Base-by-base conservation (phyloP, 2,113 vertebrate genomes). In the Brevimyrus niger region DNA sequence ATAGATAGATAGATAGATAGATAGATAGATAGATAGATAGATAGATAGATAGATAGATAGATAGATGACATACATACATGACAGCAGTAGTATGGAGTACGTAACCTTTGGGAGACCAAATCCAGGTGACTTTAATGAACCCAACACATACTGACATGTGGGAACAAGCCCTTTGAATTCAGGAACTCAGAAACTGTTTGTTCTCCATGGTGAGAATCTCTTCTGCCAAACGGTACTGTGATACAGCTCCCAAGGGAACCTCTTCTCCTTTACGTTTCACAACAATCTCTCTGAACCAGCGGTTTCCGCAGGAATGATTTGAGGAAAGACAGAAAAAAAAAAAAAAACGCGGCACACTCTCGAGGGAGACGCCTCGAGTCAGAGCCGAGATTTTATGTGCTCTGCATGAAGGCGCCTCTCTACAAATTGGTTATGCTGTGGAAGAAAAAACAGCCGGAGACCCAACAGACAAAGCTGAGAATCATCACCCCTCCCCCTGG, bases 381-480 rank as follows among this genome's bases (percentile, higher is more conserved):
- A 17, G 46, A 76, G 46, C 23, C 19, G 4, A 31, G n/a, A 73
- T 88, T 88, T 76, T 76, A 76, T 88, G 27, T 80, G 44, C n/a
- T 35, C 46, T 19, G 87, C 65, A 88, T 31, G 46, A 46, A 76
- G 65, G 61, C 4, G 27, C 65, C 55, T 87, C 50, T 55, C 86
- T 53, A 76, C 65, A 88, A 88, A 88, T 50, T 88, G 65, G 42
- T 88, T 88, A 65, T 76, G 61, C 46, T 17, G 47, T 69, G 31
- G 47, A 38, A 88, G 65, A 42, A 80, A 80, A 73, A 35, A 7
- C 31, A 35, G 46, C 23, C 87, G 31, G 7, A 50, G 65, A 65
- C 46, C 27, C 46, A 80, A 19, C 73, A 42, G 15, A 47, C 15
- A 50, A 21, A 84, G 42, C n/a, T 48, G 51, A 51, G 82, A 58